Conservation (phyloP, 2,113 vertebrate species). For the Hymenochirus boettgeri region DNA sequence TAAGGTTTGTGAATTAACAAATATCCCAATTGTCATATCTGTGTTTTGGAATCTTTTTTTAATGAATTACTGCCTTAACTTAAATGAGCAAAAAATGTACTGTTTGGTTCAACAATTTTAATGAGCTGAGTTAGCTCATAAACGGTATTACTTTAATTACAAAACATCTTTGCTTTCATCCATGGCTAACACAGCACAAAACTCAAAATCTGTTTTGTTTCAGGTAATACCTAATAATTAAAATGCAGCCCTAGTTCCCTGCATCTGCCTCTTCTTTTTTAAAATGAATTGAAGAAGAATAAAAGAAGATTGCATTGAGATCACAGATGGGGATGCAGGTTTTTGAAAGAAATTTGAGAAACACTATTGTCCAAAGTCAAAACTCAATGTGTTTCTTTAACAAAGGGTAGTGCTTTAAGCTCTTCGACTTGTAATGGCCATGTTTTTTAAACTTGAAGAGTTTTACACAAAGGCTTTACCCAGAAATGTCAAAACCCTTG, state of each 20-base stretch:
- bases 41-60: too few species aligned
- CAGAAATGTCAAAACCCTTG: conserved; percentile 81
- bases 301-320: conserved; percentile 89
- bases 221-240: conserved; percentile 82
- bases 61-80: too few species aligned
- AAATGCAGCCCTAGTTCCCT: conserved; percentile 80
- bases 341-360: conserved; percentile 95
- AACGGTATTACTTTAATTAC: too few species aligned
- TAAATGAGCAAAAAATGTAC: too few species aligned
- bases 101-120: too few species aligned
- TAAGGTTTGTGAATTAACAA: too few species aligned
- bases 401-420: conserved; percentile 86
- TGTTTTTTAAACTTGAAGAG: conserved; percentile 97
- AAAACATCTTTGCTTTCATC: too few species aligned
- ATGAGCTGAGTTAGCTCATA: too few species aligned
- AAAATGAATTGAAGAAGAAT: conserved; percentile 75
- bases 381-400: conserved; percentile 89
- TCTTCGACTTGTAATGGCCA: conserved; percentile 83
- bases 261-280: conserved; percentile 88
- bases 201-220: conserved; percentile 62
- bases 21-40: too few species aligned
- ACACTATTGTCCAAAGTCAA: conserved; percentile 95
- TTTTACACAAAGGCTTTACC: conserved; percentile 82
- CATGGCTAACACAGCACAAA: too few species aligned
- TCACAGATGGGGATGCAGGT: conserved; percentile 97